A percentile compares a stretch with the other conserved stretches of the same genome.
These are phyloP conservation scores for Eidolon dupreanum DNA, from an alignment of 2,797 vertebrate genomes.

Conservation along the genomic window DNA sequence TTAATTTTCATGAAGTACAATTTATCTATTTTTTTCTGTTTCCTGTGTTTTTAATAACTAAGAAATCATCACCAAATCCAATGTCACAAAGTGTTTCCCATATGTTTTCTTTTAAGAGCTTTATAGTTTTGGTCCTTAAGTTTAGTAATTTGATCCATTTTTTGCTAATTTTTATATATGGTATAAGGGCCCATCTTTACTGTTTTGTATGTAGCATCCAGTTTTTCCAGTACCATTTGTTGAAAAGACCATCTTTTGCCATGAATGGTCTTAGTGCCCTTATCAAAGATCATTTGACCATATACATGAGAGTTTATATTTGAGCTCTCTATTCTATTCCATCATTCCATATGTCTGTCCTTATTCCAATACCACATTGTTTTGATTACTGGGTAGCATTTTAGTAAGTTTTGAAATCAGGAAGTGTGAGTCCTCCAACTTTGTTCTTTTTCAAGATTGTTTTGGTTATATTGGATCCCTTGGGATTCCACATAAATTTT, in stretches of 20 bases:
- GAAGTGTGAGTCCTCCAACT: too few species aligned
- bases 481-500: too few species aligned
- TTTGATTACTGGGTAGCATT: too few species aligned
- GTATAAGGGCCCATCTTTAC: neutral
- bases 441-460: too few species aligned
- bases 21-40: neutral
- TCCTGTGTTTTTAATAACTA: neutral
- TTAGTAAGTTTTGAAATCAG: too few species aligned
- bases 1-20: neutral
- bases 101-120: neutral
- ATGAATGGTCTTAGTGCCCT: too few species aligned
- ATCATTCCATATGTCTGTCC: neutral
- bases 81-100: neutral
- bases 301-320: neutral
- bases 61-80: neutral
- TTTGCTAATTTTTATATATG: neutral
- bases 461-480: too few species aligned
- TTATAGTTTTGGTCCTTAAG: neutral
- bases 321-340: neutral
- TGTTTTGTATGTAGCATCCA: neutral
- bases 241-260: too few species aligned
- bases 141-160: neutral
- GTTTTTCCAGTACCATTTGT: neutral
- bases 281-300: too few species aligned
- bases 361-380: too few species aligned